Base-by-base conservation (phyloP, 2,888 invertebrate species). In the Leptogaster cylindrica region DNA sequence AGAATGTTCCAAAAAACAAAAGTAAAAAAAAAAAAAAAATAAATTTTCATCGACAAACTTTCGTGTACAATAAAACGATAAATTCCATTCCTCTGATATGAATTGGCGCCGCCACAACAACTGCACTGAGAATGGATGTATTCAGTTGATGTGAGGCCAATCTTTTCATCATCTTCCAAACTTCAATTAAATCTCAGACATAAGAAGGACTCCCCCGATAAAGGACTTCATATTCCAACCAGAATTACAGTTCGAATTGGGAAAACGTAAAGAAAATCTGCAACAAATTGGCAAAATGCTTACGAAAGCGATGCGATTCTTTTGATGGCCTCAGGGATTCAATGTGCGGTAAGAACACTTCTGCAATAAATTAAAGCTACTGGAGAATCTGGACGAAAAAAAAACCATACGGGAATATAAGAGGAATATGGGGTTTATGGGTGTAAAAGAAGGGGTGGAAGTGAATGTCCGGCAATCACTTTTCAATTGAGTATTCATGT, bases 331-430 rank as follows among this genome's bases (percentile, higher is more conserved):
- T 16, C 39, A 14, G 36, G 36, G 55, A 25, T 12, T 20, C 36
- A 36, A 20, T 36, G 55, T 44, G 61, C 61, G 44, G 61, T 14
- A 61, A 61, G 44, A 61, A 61, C 61, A 61, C 61, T 61, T 44
- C 61, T 44, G 61, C 61, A 61, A 61, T 61, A 61, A 61, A 61
- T 61, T 61, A 61, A 61, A 61, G 44, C 31, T 61, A 31, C 61
- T 44, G 61, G 44, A 16, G 28, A 18, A 25, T 44, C 25, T 44
- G 18, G n/a, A n/a, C n/a, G n/a, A n/a, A n/a, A n/a, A n/a, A 2
- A 44, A 28, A 61, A 28, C 61, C 41, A 14, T 61, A n/a, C 41
- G 44, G 41, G 31, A 28, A 25, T 48, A 48, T 48, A 16, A 23
- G 18, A 18, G 16, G 61, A 28, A 39, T 41, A 12, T 12, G 44